Evolutionary conservation across 1,140 invertebrate species (phyloP), one percentile per base, ranked within the genome.

Genomic region (Rhagoletis zephyria): DNA sequence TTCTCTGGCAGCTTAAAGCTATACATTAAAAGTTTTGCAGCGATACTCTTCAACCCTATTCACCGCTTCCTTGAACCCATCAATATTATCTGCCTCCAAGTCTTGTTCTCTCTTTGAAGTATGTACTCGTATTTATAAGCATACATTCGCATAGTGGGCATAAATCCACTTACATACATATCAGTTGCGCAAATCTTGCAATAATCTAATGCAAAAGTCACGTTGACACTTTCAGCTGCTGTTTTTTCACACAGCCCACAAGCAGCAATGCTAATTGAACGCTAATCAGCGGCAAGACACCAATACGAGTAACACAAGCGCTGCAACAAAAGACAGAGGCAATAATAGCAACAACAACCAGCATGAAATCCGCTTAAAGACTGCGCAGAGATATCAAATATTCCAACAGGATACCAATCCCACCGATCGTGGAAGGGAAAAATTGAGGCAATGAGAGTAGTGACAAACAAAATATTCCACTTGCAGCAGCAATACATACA

Each of bases 161-260:
- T 59, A 81, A 30, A 19, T 56, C 74, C 6, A 81, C 48, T 81
- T 30, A 30, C 30, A 30, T 30, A 30, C 30, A 30, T 81, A 81
- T 81, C 74, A 81, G 6, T 56, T 3, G n/a, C 0, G 5, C 74
- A 56, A 81, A 81, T 81, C 74, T 81, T 81, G 9, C 45, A 81
- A 81, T 81, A 56, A 81, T 81, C 74, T 81, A 81, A 81, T 81
- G 74, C 74, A 19, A 56, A 40, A 81, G 51, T 81, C 74, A 81
- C 74, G 74, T 81, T 81, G 74, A 81, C 74, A 81, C 74, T 81
- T 81, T 81, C 48, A 81, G 74, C 74, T 81, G 48, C 74, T 56
- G 45, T 81, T 81, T 59, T 81, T 81, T 30, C 30, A 1, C n/a
- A 56, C 45, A 81, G 74, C 74, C 74, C 74, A 81, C 74, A 81